Percentiles rank a stretch among this genome's conserved stretches.
phyloP scores from a whole-genome alignment of 2,797 vertebrate genomes.

The Dryobates pubescens region DNA sequence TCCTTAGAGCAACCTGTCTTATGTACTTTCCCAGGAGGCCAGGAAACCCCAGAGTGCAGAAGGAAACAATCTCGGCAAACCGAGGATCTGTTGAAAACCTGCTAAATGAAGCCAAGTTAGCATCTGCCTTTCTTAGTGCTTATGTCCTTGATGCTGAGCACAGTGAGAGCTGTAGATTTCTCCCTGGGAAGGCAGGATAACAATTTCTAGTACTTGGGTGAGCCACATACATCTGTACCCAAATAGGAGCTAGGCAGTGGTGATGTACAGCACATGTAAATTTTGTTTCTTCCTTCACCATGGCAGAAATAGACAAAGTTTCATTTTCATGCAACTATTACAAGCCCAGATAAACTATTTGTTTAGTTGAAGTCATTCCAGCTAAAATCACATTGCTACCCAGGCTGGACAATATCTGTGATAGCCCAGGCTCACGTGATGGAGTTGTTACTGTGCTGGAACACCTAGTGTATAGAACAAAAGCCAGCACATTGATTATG shows the following conservation, averaged over 20 bases:
- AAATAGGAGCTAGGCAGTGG: background rate
- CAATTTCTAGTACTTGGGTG: background rate
- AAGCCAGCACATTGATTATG: slow-evolving; percentile 51
- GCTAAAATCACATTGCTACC: background rate
- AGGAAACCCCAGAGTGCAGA: background rate
- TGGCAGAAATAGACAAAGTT: background rate
- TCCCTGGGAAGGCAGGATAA: background rate
- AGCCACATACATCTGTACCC: background rate
- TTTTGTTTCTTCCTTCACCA: background rate
- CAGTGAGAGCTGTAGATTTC: accelerated
- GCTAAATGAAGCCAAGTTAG: background rate
- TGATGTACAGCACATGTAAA: background rate
- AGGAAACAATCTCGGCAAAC: background rate
- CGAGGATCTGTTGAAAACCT: background rate
- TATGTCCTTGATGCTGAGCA: background rate
- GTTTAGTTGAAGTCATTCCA: background rate
- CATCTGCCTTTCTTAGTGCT: background rate
- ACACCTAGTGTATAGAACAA: slow-evolving; percentile 61
- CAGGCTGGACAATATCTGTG: background rate
- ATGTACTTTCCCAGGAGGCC: background rate
- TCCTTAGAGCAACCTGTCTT: background rate
- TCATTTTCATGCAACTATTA: background rate
- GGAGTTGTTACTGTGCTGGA: background rate
- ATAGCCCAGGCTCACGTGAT: background rate
- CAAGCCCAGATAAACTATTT: background rate